phyloP scores from a whole-genome alignment of 2,113 vertebrate genomes.

The Cephalopholis sonnerati region DNA sequence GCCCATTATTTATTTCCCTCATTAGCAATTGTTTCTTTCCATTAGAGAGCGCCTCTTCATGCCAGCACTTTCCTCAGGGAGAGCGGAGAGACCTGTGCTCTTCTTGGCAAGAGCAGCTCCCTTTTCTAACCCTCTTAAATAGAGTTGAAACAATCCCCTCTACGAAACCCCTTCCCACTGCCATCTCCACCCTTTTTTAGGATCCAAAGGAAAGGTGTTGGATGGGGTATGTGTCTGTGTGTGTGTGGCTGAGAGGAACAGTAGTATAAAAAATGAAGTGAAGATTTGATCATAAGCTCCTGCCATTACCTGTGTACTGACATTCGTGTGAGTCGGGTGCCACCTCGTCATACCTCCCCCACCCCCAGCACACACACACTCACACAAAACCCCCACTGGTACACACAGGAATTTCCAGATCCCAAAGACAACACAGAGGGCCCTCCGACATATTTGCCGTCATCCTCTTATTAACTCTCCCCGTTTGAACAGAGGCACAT shows the following conservation, averaged over 20 bases:
- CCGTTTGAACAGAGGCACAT: slow-evolving; percentile 83
- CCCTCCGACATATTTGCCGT: slow-evolving; percentile 80
- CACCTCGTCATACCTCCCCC: slow-evolving; percentile 34
- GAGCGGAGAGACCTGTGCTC: slow-evolving; percentile 54
- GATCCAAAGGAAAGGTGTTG: slow-evolving; percentile 56
- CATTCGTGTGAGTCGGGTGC: slow-evolving; percentile 66
- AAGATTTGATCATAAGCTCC: slow-evolving; percentile 79
- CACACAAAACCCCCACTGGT: slow-evolving; percentile 41
- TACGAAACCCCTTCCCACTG: slow-evolving; percentile 23
- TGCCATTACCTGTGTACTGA: slow-evolving; percentile 75
- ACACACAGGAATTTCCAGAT: slow-evolving; percentile 74
- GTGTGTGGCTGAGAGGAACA: slow-evolving; percentile 57
- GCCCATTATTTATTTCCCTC: slow-evolving; percentile 75
- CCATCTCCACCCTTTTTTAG: slow-evolving; percentile 48
- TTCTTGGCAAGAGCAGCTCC: slow-evolving; percentile 65
- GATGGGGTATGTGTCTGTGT: slow-evolving; percentile 13
- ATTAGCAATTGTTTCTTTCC: slow-evolving; percentile 77
- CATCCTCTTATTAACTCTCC: slow-evolving; percentile 82
- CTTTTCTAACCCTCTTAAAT: slow-evolving; percentile 68
- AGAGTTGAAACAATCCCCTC: slow-evolving; percentile 64
- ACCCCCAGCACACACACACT: slow-evolving; percentile 14
- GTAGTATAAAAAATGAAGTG: slow-evolving; percentile 63
- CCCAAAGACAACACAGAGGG: slow-evolving; percentile 75
- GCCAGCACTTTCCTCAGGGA: slow-evolving; percentile 71
- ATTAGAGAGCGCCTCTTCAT: slow-evolving; percentile 67